phyloP scores from a whole-genome alignment of 2,797 vertebrate species.

The Poliocrania exsul region DNA sequence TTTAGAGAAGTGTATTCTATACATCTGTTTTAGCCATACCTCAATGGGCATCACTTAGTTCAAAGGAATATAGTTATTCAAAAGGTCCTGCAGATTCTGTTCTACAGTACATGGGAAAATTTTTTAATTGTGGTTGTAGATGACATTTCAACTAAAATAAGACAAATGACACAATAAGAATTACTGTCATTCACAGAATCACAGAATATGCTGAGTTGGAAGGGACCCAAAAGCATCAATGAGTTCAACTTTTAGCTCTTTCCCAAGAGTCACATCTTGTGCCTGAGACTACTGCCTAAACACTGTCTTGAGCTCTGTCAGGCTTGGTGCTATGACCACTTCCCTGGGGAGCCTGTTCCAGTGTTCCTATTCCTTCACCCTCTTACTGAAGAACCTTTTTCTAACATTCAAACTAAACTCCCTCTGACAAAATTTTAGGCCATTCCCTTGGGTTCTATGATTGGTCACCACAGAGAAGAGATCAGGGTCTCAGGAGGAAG shows the following conservation, averaged over 20 bases:
- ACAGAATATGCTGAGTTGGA: not conserved
- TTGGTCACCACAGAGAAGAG: not conserved
- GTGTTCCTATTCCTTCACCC: too few relatives aligned
- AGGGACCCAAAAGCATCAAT: not conserved
- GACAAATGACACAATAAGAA: not conserved
- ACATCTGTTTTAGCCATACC: not conserved
- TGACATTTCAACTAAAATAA: not conserved
- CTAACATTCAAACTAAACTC: not conserved
- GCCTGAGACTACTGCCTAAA: not conserved
- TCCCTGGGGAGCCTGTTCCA: not conserved
- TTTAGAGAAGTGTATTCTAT: not conserved
- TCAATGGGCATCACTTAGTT: not conserved
- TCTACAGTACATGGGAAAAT: not conserved
- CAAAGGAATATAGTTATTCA: not conserved
- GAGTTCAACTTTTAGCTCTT: not conserved
- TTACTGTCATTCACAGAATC: not conserved
- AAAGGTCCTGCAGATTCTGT: not conserved
- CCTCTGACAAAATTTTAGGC: not conserved
- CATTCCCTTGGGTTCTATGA: not conserved
- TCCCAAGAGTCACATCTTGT: not conserved
- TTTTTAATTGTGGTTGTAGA: not conserved
- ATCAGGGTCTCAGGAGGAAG: not conserved
- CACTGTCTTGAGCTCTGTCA: not conserved
- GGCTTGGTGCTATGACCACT: not conserved
- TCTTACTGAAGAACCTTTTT: not conserved